A percentile compares a stretch with the other conserved stretches of the same genome.
These are phyloP conservation scores for Aleadryas rufinucha DNA, from an alignment of 2,113 vertebrate species.

Conservation along the genomic window DNA sequence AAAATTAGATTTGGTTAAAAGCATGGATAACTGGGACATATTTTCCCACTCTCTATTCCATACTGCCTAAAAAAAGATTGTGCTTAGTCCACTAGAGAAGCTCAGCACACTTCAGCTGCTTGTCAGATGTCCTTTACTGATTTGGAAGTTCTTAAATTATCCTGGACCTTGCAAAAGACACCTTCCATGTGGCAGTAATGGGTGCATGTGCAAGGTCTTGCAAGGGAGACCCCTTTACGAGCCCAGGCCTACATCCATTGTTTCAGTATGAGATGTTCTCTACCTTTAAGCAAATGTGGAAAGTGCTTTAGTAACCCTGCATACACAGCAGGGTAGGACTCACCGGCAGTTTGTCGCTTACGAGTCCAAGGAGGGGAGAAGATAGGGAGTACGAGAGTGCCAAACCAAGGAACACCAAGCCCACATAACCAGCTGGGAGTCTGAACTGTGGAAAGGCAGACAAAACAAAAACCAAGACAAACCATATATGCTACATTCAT, in stretches of 20 bases:
- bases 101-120: background rate
- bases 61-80: background rate
- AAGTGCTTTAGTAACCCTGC: background rate
- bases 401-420: constrained; percentile 88
- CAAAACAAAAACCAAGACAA: background rate
- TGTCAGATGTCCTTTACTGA: background rate
- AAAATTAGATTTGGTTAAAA: background rate
- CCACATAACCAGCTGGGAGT: constrained; percentile 85
- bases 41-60: background rate
- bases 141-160: background rate
- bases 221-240: background rate
- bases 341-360: constrained; percentile 90
- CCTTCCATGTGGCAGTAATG: background rate
- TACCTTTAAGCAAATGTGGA: background rate
- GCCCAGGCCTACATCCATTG: background rate
- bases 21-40: background rate
- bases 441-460: constrained; percentile 75
- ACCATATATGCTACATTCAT: background rate
- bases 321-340: constrained; percentile 45
- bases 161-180: background rate
- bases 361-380: constrained; percentile 85
- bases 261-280: background rate
- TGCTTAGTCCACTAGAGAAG: background rate
- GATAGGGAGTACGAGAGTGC: constrained; percentile 83
- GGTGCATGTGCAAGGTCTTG: background rate